Evolutionary conservation across 2,888 invertebrate genomes (phyloP).

Genomic region (Meteorus cinctellus): DNA sequence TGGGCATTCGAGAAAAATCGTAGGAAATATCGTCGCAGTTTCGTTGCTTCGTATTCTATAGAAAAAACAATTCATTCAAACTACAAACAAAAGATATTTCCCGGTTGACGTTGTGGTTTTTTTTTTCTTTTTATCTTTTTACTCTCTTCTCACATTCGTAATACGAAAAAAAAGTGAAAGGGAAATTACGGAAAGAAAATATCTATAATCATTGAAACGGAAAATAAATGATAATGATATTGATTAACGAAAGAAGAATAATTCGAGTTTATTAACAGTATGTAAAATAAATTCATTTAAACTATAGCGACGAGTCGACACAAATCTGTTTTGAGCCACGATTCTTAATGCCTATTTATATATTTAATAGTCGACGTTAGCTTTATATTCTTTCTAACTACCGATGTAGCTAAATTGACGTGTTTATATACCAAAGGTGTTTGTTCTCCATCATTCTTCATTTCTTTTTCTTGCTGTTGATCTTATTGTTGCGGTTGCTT

Average conservation of each 20-base stretch:
- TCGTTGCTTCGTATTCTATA: conserved; percentile 33
- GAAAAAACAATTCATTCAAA: background rate
- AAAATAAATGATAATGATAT: background rate
- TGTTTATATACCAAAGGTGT: conserved; percentile 68
- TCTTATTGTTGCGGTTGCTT: conserved; percentile 28
- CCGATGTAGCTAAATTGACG: conserved; percentile 70
- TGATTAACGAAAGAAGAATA: conserved; percentile 9
- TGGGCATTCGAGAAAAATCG: conserved; percentile 14
- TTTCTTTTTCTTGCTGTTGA: conserved; percentile 43
- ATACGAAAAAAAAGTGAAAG: background rate
- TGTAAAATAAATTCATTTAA: conserved; percentile 8
- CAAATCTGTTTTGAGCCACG: conserved; percentile 12
- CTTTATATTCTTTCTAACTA: conserved; percentile 2
- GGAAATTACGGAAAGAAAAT: background rate
- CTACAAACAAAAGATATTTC: conserved; percentile 13
- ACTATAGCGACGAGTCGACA: conserved; percentile 8
- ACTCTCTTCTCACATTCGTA: background rate
- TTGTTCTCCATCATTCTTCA: conserved; percentile 36
- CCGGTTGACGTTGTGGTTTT: conserved; percentile 29
- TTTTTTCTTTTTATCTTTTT: background rate
- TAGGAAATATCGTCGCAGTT: conserved; percentile 33
- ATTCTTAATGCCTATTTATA: background rate
- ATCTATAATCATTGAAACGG: background rate
- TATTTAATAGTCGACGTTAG: conserved; percentile 23
- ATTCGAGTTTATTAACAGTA: background rate